phyloP scores from a whole-genome alignment of 2,888 invertebrate species.

The Erebia epiphron region DNA sequence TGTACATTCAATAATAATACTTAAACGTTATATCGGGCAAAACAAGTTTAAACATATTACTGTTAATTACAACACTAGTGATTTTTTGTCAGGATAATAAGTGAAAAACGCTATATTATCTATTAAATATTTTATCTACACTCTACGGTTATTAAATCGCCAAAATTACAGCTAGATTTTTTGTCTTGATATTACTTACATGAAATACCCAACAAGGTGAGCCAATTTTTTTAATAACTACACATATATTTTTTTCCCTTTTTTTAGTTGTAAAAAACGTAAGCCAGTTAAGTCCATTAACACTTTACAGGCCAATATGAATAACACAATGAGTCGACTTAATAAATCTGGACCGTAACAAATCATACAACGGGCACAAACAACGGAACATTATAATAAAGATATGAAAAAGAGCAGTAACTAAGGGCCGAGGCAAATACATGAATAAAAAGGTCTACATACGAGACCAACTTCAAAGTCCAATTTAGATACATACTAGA shows the following conservation, averaged over 20 bases:
- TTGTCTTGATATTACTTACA: no score
- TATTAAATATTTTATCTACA: no score
- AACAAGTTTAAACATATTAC: no score
- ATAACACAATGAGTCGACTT: constrained; percentile 32
- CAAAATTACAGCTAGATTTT: no score
- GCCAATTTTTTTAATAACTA: no score
- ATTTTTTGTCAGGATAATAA: no score
- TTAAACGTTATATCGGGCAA: no score
- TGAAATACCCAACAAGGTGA: background rate
- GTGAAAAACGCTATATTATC: no score
- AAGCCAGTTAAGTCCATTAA: constrained; percentile 6
- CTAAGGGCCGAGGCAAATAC: constrained; percentile 55
- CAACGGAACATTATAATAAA: constrained; percentile 56
- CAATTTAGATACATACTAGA: background rate
- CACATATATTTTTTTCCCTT: background rate
- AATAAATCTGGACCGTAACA: constrained; percentile 43
- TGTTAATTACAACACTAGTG: no score
- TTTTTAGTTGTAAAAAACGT: background rate
- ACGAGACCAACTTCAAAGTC: background rate
- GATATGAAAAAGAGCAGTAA: constrained; percentile 64
- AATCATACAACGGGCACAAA: constrained; percentile 42
- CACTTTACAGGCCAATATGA: constrained; percentile 7
- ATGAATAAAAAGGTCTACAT: constrained; percentile 20
- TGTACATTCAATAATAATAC: no score
- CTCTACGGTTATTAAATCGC: no score